Evolutionary conservation across 2,113 vertebrate species (phyloP).

Genomic region (Pao palembangensis): DNA sequence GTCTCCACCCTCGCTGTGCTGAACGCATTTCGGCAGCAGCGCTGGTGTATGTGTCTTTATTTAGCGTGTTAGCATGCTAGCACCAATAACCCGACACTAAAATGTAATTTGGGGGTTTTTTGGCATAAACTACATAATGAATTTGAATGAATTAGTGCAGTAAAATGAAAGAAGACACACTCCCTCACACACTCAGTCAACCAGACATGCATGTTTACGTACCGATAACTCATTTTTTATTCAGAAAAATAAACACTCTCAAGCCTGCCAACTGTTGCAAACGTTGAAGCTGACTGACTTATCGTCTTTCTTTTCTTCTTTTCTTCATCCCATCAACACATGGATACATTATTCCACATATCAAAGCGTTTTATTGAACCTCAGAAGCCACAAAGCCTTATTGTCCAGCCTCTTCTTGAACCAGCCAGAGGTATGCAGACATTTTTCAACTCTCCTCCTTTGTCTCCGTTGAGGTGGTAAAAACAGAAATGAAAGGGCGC

Average conservation of each 20-base stretch:
- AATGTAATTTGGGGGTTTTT: too few relatives aligned
- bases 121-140: too few relatives aligned
- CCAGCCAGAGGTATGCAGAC: constrained; percentile 14
- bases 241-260: too few relatives aligned
- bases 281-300: constrained; percentile 52
- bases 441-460: constrained; percentile 41
- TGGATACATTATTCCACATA: constrained; percentile 47
- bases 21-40: too few relatives aligned
- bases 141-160: too few relatives aligned
- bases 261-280: constrained; percentile 1
- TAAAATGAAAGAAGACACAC: too few relatives aligned
- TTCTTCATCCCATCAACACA: constrained; percentile 37
- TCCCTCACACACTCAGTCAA: too few relatives aligned
- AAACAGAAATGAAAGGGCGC: constrained; percentile 45
- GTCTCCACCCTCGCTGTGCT: constrained; percentile 45
- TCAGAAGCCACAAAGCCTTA: constrained; percentile 44
- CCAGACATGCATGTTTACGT: too few relatives aligned
- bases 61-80: too few relatives aligned
- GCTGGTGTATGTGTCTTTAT: too few relatives aligned
- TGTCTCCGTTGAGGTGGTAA: constrained; percentile 50
- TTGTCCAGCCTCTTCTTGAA: constrained; percentile 45
- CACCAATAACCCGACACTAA: too few relatives aligned
- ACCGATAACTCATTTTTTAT: too few relatives aligned
- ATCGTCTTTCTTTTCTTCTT: constrained; percentile 50
- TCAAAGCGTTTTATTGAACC: constrained; percentile 59